These are phyloP conservation scores for Zaprionus davidi DNA, from an alignment of 1,140 invertebrate genomes.

Conservation along the genomic window DNA sequence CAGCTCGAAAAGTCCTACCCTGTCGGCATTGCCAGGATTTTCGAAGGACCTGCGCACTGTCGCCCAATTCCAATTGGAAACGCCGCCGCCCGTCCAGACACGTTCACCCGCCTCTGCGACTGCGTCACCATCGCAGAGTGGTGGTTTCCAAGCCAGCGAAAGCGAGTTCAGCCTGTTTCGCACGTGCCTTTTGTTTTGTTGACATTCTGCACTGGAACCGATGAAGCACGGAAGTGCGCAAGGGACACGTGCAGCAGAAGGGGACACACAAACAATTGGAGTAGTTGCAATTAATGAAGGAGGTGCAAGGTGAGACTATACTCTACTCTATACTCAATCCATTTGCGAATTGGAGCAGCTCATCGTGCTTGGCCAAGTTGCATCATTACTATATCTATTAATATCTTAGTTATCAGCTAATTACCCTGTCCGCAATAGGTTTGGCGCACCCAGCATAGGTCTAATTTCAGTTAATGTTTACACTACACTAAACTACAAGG, in stretches of 20 bases:
- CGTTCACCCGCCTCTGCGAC: constrained; percentile 12
- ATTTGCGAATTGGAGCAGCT: background rate
- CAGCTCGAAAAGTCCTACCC: constrained; percentile 64
- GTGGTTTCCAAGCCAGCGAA: constrained; percentile 61
- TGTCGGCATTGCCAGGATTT: constrained; percentile 65
- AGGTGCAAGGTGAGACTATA: background rate
- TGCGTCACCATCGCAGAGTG: constrained; percentile 58
- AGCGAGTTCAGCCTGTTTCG: constrained; percentile 28
- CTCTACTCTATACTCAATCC: background rate
- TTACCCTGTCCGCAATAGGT: constrained; percentile 16
- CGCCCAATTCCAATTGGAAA: constrained; percentile 68
- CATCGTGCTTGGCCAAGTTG: background rate
- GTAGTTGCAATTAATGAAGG: background rate
- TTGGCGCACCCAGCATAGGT: constrained; percentile 25
- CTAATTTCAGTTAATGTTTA: constrained; percentile 11
- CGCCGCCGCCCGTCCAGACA: constrained; percentile 6
- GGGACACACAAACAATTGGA: background rate
- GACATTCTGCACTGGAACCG: constrained; percentile 51
- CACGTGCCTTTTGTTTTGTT: constrained; percentile 79
- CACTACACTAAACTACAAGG: constrained; percentile 14
- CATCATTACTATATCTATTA: background rate
- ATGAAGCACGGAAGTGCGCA: background rate
- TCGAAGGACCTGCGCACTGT: constrained; percentile 48
- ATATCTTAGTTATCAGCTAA: background rate
- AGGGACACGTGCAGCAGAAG: constrained; percentile 27